Conservation (phyloP, 2,797 vertebrate genomes). For the Gymnocypris eckloni region DNA sequence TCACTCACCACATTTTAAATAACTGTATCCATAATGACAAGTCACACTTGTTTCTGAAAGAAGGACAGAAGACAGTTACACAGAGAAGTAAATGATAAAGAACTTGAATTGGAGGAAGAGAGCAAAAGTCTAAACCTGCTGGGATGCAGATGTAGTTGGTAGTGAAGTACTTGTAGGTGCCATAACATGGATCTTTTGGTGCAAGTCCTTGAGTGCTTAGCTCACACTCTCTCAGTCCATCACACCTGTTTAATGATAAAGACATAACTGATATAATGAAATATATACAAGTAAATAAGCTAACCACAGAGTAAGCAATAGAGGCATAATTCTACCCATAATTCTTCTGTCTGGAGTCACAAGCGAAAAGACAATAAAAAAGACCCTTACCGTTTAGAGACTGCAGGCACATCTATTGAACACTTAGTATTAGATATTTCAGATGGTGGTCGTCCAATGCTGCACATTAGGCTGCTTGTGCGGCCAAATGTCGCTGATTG, state of each 20-base stretch:
- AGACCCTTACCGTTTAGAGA: constrained; percentile 15
- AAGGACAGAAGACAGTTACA: constrained; percentile 4
- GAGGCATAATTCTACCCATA: background rate
- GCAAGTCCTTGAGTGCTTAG: background rate
- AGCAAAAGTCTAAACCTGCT: background rate
- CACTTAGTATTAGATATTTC: constrained; percentile 51
- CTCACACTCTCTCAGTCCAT: constrained; percentile 1
- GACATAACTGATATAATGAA: background rate
- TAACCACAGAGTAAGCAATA: background rate
- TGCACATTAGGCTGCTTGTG: constrained; percentile 56
- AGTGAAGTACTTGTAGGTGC: constrained; percentile 30
- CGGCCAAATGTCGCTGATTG: constrained; percentile 61
- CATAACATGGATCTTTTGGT: background rate
- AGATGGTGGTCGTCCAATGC: background rate
- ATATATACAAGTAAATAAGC: background rate
- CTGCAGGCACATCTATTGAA: fast-evolving
- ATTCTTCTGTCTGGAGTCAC: background rate
- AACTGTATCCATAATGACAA: constrained; percentile 19
- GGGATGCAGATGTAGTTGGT: constrained; percentile 18
- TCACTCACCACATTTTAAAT: constrained; percentile 47
- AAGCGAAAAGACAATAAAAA: background rate
- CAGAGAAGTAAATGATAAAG: constrained; percentile 52
- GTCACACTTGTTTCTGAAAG: constrained; percentile 32
- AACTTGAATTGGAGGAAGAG: background rate
- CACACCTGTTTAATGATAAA: constrained; percentile 13